Percentiles rank a stretch among this genome's conserved stretches.
Conservation (phyloP, 2,888 invertebrate genomes). For the Pelosia muscerda region DNA sequence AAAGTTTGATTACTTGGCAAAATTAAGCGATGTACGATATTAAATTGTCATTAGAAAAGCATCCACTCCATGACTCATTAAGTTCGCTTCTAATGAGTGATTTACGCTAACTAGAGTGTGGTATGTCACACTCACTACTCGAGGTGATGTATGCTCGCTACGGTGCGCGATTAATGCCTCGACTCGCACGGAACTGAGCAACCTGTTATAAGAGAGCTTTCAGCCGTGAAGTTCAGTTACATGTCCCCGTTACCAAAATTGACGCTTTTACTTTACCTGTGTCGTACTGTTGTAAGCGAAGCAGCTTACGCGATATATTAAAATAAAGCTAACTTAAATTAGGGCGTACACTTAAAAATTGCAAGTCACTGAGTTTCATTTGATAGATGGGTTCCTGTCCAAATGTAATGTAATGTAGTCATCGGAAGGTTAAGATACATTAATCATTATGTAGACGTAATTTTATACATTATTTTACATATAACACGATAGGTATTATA, state of each 20-base stretch:
- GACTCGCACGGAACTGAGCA: constrained; percentile 59
- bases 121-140: constrained; percentile 64
- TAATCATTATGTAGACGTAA: constrained; percentile 15
- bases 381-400: constrained; percentile 17
- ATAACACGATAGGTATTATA: background rate
- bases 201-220: constrained; percentile 69
- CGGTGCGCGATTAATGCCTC: constrained; percentile 43
- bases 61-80: constrained; percentile 73
- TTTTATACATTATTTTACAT: constrained; percentile 38
- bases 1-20: constrained; percentile 79
- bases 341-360: constrained; percentile 19
- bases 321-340: constrained; percentile 17
- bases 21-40: constrained; percentile 77
- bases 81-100: constrained; percentile 76
- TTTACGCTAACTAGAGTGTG: constrained; percentile 77
- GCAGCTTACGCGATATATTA: constrained; percentile 34
- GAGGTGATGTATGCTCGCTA: constrained; percentile 67
- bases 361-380: constrained; percentile 19
- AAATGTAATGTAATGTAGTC: constrained; percentile 21
- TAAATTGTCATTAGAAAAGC: constrained; percentile 80
- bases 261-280: constrained; percentile 60
- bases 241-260: constrained; percentile 65
- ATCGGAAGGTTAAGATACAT: constrained; percentile 20
- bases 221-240: constrained; percentile 67
- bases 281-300: constrained; percentile 30